Evolutionary conservation across 2,888 invertebrate genomes (phyloP), one percentile per base, ranked within the genome.

Genomic region (Erebia epiphron): DNA sequence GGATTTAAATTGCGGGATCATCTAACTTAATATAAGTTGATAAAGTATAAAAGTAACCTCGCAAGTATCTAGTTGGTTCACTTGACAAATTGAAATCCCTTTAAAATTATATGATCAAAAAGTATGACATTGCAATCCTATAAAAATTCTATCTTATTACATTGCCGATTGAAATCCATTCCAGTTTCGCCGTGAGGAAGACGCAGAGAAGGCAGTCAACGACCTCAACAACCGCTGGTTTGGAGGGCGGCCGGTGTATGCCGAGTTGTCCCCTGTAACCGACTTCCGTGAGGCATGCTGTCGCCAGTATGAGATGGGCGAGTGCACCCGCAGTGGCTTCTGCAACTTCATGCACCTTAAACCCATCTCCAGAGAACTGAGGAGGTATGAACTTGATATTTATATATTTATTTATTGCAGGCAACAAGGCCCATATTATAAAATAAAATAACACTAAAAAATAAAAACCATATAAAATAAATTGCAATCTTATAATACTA

Each of bases 261-360:
- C 99, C 0, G 99, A 99, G 90, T 91, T 99, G 67, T 99, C 99
- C 9, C 99, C 99, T 0, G 99, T 99, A 0, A 99, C 99, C 68
- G 99, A 99, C 92, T 99, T 99, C 87, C 96, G 99, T 80, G 99
- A 99, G 94, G 99, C 99, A 0, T 99, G 99, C 86, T 99, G 99
- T 86, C 96, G 99, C 52, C 99, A 99, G 91, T 99, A 99, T 87
- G 99, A 99, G 93, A 99, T 99, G 98, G 99, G 99, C 1, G 99
- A 99, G 91, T 99, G 99, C 88, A 99, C 99, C 0, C 95, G 99
- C 70, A 99, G 99, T 80, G 99, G 99, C 52, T 99, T 99, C 92
- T 99, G 99, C 90, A 99, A 99, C 94, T 99, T 99, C 92, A 99
- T 99, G 99, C 99, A 99, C 86, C 94, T 99, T 87, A 99, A 99